Base-by-base conservation (phyloP, 2,113 vertebrate species). In the Dolichallabes microphthalmus region DNA sequence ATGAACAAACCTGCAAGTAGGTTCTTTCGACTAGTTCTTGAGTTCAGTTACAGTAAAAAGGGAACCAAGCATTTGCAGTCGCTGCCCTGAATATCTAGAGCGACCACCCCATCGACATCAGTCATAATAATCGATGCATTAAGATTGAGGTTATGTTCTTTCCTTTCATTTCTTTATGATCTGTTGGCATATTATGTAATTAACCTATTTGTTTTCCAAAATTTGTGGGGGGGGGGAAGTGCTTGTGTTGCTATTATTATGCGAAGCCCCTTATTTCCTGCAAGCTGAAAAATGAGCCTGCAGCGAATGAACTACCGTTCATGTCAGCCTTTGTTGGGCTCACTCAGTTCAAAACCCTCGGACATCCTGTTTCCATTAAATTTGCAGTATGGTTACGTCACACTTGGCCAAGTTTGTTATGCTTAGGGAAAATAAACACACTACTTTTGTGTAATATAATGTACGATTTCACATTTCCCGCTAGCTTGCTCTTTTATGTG, bases 311-410 rank as follows among this genome's bases (percentile, higher is more conserved):
- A 57, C n/a, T 80, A 30, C 22, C 14, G 61, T 74, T 80, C 68
- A 61, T 57, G 69, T 74, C 19, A 27, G 22, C 63, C 79, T 82
- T 50, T 20, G 57, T 86, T 88, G 87, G 87, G 87, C 88, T 83
- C 88, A 80, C 89, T 84, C 74, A 90, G 90, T 88, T 88, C 81
- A 68, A 68, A 87, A 86, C 86, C 85, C 45, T 81, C 83, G 58
- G 90, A 92, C 91, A 91, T 89, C 88, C 91, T 93, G 93, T 92
- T 94, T 92, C 92, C 90, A 94, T 94, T 94, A 94, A 94, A 94
- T 94, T 94, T 90, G 88, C 92, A 91, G 92, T 91, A 89, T 88
- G 86, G 86, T 93, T 93, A 93, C 92, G 91, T 94, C 94, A 94
- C 90, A 85, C 86, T 94, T 94, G 94, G 94, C 94, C 86, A 80